Evolutionary conservation across 2,113 vertebrate genomes (phyloP).

Genomic region (Heliornis fulica): DNA sequence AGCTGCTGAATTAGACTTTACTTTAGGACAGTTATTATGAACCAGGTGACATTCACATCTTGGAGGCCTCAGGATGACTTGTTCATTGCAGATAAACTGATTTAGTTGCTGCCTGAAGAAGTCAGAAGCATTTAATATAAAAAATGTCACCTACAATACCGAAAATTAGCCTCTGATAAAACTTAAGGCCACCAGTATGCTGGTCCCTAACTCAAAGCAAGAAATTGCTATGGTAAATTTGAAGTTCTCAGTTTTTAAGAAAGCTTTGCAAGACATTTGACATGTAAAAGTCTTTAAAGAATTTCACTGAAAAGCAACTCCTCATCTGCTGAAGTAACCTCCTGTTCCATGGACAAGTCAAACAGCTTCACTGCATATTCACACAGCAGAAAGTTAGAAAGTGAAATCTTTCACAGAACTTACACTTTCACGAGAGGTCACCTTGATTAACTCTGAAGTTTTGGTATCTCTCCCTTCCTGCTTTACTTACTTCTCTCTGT

Average conservation of each 20-base stretch:
- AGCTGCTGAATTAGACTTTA: not conserved
- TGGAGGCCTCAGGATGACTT: not conserved
- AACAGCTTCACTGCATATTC: not conserved
- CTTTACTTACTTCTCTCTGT: not conserved
- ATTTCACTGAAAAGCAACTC: not conserved
- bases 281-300: not conserved
- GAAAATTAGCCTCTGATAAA: not conserved
- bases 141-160: not conserved
- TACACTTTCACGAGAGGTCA: not conserved
- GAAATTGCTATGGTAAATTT: not conserved
- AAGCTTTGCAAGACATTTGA: not conserved
- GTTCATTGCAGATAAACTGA: not conserved
- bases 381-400: not conserved
- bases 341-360: not conserved
- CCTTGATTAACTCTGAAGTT: not conserved
- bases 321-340: not conserved
- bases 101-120: not conserved
- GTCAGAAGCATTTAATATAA: not conserved
- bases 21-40: not conserved
- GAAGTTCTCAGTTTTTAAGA: not conserved
- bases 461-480: not conserved
- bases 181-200: not conserved
- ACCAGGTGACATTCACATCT: not conserved
- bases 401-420: not conserved
- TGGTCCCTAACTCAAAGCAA: not conserved